Conservation (phyloP, 2,888 invertebrate genomes). For the Pyrgus malvae region DNA sequence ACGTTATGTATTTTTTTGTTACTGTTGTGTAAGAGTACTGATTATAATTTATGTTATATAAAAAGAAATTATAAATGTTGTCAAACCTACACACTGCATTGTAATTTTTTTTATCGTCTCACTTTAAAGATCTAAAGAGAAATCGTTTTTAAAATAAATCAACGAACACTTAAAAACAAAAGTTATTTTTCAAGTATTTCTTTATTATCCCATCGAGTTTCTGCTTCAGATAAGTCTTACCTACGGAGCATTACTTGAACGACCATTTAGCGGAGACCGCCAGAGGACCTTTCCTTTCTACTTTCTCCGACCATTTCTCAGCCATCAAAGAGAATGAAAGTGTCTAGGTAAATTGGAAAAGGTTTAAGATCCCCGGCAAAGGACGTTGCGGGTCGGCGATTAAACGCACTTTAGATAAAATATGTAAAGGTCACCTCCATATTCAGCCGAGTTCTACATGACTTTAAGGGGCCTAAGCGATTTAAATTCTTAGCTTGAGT, state of each 20-base stretch:
- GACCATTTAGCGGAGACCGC: conserved; percentile 58
- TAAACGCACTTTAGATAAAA: conserved; percentile 75
- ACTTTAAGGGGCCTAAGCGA: conserved; percentile 55
- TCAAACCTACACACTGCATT: too few relatives aligned
- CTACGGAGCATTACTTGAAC: conserved; percentile 61
- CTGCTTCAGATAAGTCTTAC: conserved; percentile 65
- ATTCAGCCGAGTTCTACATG: conserved; percentile 50
- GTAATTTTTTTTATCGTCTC: too few relatives aligned
- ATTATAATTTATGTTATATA: too few relatives aligned
- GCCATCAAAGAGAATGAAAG: conserved; percentile 46
- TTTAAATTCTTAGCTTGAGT: conserved; percentile 63
- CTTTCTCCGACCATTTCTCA: conserved; percentile 45
- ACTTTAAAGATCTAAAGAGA: too few relatives aligned
- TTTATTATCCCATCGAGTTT: conserved; percentile 63
- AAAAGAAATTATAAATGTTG: too few relatives aligned
- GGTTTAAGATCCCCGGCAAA: conserved; percentile 61
- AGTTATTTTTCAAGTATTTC: conserved; percentile 49
- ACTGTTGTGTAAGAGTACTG: too few relatives aligned
- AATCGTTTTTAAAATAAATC: conserved; percentile 19
- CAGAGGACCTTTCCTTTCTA: conserved; percentile 52
- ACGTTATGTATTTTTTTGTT: too few relatives aligned
- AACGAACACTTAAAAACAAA: conserved; percentile 17
- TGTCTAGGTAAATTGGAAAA: conserved; percentile 56
- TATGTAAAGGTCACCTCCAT: conserved; percentile 74
- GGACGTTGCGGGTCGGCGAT: conserved; percentile 72